Evolutionary conservation across 2,797 vertebrate genomes (phyloP).

Genomic region (Myoxocephalus aenaeus): DNA sequence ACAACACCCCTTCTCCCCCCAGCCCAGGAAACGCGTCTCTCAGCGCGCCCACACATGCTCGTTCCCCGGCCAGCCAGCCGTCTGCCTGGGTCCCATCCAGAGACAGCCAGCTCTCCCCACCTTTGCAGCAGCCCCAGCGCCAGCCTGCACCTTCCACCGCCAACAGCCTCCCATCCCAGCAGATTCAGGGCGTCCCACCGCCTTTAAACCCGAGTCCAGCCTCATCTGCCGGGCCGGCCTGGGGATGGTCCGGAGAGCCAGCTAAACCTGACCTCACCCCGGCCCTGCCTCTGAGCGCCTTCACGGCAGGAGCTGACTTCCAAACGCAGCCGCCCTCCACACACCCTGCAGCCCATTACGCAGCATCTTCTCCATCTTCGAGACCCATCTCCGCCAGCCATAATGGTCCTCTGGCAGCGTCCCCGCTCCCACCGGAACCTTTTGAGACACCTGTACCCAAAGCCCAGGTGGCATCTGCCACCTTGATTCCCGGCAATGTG

Average conservation of each 20-base stretch:
- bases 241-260: slow-evolving; percentile 51
- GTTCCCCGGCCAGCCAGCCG: slow-evolving; percentile 58
- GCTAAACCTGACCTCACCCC: slow-evolving; percentile 68
- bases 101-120: slow-evolving; percentile 51
- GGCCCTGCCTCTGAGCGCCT: slow-evolving; percentile 70
- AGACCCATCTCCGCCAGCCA: slow-evolving; percentile 51
- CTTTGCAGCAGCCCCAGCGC: slow-evolving; percentile 62
- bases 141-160: slow-evolving; percentile 65
- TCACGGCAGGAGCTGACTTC: slow-evolving; percentile 69
- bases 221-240: slow-evolving; percentile 50
- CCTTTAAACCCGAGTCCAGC: slow-evolving; percentile 66
- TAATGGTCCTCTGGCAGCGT: slow-evolving; percentile 52
- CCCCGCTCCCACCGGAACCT: slow-evolving; percentile 24
- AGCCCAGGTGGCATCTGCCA: slow-evolving; percentile 30
- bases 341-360: slow-evolving; percentile 42
- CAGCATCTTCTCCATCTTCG: slow-evolving; percentile 38
- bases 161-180: slow-evolving; percentile 62
- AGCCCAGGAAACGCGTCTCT: slow-evolving; percentile 63
- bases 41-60: slow-evolving; percentile 50
- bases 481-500: slow-evolving; percentile 38
- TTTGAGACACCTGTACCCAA: slow-evolving; percentile 62
- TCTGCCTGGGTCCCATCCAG: slow-evolving; percentile 68
- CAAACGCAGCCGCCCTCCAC: slow-evolving; percentile 56
- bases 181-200: slow-evolving; percentile 14
- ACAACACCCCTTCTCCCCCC: slow-evolving; percentile 49